Percentiles rank a stretch among this genome's conserved stretches.
These are phyloP conservation scores for Probosciger aterrimus DNA, from an alignment of 2,113 vertebrate genomes.

Conservation along the genomic window DNA sequence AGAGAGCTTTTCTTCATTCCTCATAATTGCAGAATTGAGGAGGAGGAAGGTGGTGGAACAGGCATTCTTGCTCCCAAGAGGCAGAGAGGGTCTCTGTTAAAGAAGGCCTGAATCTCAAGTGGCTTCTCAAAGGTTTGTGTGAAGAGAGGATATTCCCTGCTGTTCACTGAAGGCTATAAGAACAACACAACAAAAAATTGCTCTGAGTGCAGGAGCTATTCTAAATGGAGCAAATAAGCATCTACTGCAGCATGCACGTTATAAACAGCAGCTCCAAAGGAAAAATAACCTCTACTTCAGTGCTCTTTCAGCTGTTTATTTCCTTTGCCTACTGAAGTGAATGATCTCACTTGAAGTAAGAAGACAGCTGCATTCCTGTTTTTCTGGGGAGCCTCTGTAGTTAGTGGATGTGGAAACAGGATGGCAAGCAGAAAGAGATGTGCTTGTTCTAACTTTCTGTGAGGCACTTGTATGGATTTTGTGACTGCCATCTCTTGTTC, in stretches of 20 bases:
- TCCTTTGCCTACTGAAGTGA: background rate
- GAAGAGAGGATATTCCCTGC: background rate
- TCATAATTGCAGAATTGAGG: background rate
- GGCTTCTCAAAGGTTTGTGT: background rate
- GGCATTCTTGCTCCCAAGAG: background rate
- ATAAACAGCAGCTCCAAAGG: conserved; percentile 6
- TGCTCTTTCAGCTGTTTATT: conserved; percentile 11
- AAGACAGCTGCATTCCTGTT: background rate
- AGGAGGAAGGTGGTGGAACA: background rate
- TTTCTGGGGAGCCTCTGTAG: background rate
- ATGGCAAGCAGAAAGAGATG: background rate
- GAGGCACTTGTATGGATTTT: background rate
- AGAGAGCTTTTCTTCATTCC: background rate
- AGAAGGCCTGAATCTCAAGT: background rate
- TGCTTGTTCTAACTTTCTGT: background rate
- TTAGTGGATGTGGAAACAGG: background rate
- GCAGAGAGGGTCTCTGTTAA: background rate
- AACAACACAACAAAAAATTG: background rate
- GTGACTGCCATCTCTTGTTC: background rate
- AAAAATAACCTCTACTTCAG: conserved; percentile 13
- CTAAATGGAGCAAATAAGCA: conserved; percentile 1
- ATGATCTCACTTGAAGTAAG: conserved; percentile 7
- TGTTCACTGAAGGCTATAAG: background rate
- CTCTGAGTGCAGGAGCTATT: background rate
- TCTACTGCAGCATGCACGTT: background rate